These are phyloP conservation scores for Dasyprocta punctata DNA, from an alignment of 2,113 vertebrate species.

Conservation along the genomic window DNA sequence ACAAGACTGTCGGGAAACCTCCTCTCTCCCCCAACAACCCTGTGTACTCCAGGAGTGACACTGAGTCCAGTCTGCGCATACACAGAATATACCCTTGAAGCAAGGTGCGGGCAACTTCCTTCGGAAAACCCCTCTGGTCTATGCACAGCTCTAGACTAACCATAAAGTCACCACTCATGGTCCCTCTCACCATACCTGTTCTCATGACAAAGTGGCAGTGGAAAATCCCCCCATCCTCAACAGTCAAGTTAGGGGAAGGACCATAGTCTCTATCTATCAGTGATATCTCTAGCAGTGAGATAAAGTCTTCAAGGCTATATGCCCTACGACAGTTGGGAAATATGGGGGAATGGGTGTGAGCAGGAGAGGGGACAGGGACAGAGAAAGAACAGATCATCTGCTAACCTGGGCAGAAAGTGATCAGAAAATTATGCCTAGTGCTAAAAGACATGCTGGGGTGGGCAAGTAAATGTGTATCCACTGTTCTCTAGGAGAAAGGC, in stretches of 20 bases:
- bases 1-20: rapidly evolving
- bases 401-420: rapidly evolving
- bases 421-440: not conserved
- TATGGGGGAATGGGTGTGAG: rapidly evolving
- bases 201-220: rapidly evolving
- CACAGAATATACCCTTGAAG: rapidly evolving
- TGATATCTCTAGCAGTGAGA: not conserved
- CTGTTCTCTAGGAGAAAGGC: not conserved
- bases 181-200: not conserved
- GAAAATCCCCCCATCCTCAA: not conserved
- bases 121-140: not conserved
- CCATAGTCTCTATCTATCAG: not conserved
- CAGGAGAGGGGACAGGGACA: too few species aligned
- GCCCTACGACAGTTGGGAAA: not conserved
- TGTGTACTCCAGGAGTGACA: rapidly evolving
- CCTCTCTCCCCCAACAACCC: not conserved
- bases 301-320: not conserved
- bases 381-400: not conserved
- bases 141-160: rapidly evolving
- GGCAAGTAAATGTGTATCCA: not conserved
- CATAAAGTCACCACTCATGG: rapidly evolving
- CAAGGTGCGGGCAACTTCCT: rapidly evolving
- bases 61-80: rapidly evolving
- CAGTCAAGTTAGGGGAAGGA: not conserved
- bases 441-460: rapidly evolving